Base-by-base conservation (phyloP, 92 coral and sea anemone genomes). In the Heliopora coerulea region DNA sequence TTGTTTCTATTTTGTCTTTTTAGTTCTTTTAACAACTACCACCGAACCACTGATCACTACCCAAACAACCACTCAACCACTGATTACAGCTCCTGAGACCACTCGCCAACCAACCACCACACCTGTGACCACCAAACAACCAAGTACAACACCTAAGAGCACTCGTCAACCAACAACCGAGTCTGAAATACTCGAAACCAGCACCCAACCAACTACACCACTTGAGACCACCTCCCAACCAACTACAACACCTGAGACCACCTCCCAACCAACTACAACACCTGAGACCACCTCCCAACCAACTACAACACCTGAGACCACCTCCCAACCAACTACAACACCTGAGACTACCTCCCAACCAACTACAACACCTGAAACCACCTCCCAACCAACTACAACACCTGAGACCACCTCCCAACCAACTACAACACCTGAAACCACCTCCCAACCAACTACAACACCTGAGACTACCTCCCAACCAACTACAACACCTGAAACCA, bases 281-380 rank as follows among this genome's bases (percentile, higher is more conserved):
- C 17, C 60, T 12, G n/a, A 54, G 29, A 21, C 34, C 9, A 32
- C 62, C 39, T 12, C 60, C 19, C 0, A 9, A 19, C n/a, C 60
- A 21, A 12, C 60, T 5, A 76, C 86, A 12, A 63, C 85, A 1
- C 57, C 73, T 26, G 6, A 65, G 46, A 52, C 88, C 44, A 75
- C 78, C 19, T 30, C 79, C 0, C 18, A 27, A 46, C 13, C 56
- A 15, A 14, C 73, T 4, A 54, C 83, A 0, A 61, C 62, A 0
- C 3, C 73, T 20, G 32, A 20, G 20, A 18, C 81, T 32, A 40
- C 75, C 60, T 12, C 60, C 19, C 1, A 19, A 54, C n/a, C 17
- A 21, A 12, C 24, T 5, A 54, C 60, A n/a, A 56, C 62, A n/a
- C 17, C 62, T 2, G 25, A 25, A 17, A 49, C 61, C 58, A 21